Evolutionary conservation across 2,113 vertebrate species (phyloP).

Genomic region (Caretta caretta): DNA sequence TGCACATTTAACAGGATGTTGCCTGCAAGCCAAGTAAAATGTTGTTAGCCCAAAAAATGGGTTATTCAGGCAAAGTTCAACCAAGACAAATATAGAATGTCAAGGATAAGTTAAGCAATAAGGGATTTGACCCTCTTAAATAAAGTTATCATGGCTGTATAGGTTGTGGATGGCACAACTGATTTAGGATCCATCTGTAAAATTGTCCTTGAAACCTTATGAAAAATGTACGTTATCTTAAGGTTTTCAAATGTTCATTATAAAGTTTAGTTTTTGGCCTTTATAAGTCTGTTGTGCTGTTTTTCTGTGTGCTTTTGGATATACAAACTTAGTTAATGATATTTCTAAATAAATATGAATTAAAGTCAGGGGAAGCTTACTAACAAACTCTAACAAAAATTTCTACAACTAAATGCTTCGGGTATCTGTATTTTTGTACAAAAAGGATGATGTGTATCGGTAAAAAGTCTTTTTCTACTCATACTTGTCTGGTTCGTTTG

Average conservation of each 20-base stretch:
- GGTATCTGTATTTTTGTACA: not conserved
- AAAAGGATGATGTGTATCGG: not conserved
- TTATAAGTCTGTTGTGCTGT: not conserved
- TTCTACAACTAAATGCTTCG: not conserved
- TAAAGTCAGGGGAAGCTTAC: not conserved
- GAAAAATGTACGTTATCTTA: not conserved
- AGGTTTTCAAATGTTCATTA: not conserved
- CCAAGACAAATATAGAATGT: constrained; percentile 80
- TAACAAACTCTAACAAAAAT: not conserved
- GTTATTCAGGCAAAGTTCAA: constrained; percentile 76
- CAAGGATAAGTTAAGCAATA: constrained; percentile 62
- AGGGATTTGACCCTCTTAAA: constrained; percentile 44
- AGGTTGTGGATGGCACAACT: not conserved
- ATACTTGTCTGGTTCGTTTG: not conserved
- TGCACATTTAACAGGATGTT: constrained; percentile 67
- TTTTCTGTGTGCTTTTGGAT: not conserved
- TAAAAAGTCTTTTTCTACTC: not conserved
- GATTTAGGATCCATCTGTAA: not conserved
- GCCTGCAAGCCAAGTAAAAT: constrained; percentile 82
- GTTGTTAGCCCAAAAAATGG: constrained; percentile 79
- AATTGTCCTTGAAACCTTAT: not conserved
- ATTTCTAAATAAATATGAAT: not conserved
- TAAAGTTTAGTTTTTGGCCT: not conserved
- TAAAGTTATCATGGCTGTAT: constrained; percentile 18
- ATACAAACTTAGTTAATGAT: accelerated